Conservation (phyloP, 2,888 invertebrate species). For the Tetragonisca angustula region DNA sequence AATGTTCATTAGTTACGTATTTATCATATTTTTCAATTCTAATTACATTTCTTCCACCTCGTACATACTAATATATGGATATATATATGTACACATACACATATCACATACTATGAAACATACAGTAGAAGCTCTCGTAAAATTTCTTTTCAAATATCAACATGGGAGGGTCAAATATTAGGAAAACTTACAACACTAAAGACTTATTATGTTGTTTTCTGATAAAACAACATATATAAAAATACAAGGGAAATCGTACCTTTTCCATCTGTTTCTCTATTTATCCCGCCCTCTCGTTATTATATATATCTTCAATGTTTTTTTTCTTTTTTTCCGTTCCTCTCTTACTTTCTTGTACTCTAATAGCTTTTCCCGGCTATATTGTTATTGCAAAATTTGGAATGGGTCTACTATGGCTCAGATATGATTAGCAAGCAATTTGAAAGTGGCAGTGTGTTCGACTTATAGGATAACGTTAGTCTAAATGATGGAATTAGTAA, state of each 20-base stretch:
- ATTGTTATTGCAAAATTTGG: constrained; percentile 78
- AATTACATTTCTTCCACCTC: background rate
- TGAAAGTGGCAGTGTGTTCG: constrained; percentile 86
- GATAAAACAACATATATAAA: constrained; percentile 20
- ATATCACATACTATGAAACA: background rate
- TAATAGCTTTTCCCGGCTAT: constrained; percentile 85
- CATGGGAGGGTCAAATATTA: constrained; percentile 55
- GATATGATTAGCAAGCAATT: constrained; percentile 87
- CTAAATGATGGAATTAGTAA: constrained; percentile 64
- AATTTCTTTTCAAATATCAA: constrained; percentile 29
- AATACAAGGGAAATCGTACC: constrained; percentile 20
- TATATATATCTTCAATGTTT: constrained; percentile 10
- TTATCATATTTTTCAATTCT: background rate
- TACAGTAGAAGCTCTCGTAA: constrained; percentile 6
- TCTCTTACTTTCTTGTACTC: constrained; percentile 52
- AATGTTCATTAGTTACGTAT: background rate
- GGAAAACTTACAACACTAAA: constrained; percentile 68
- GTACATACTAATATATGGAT: background rate
- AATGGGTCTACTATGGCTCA: constrained; percentile 86
- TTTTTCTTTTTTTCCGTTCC: constrained; percentile 50
- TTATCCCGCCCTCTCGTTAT: constrained; percentile 13
- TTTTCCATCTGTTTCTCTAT: background rate
- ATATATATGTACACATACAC: background rate
- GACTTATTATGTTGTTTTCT: constrained; percentile 50
- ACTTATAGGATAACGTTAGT: constrained; percentile 70